A percentile compares a stretch with the other conserved stretches of the same genome.
phyloP scores from a whole-genome alignment of 2,888 invertebrate species.

The Netelia fuscicornis region DNA sequence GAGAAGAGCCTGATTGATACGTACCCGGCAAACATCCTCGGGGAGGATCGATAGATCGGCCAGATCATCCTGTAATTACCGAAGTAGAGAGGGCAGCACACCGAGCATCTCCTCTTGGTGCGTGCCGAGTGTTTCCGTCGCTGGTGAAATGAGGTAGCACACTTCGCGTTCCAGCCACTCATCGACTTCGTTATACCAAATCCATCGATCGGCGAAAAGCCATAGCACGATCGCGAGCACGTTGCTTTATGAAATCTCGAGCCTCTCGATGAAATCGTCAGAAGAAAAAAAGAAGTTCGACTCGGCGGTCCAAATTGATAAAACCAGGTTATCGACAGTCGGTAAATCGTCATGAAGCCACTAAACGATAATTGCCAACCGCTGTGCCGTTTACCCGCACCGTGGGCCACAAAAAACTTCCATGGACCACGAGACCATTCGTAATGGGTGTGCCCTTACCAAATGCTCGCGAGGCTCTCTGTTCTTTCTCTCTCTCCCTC shows the following conservation, averaged over 20 bases:
- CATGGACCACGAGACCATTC: conserved; percentile 61
- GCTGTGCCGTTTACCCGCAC: conserved; percentile 7
- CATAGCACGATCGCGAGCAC: conserved; percentile 28
- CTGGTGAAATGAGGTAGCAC: conserved; percentile 64
- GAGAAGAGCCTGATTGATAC: conserved; percentile 62
- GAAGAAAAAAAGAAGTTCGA: conserved; percentile 9
- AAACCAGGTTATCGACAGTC: neutral
- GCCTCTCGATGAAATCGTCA: neutral
- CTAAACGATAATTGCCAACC: conserved; percentile 43
- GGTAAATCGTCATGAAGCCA: neutral
- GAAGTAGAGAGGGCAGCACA: conserved; percentile 47
- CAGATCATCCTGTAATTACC: conserved; percentile 70
- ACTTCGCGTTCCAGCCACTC: conserved; percentile 71
- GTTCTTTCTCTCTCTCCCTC: conserved; percentile 62
- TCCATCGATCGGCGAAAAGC: conserved; percentile 64
- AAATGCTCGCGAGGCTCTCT: conserved; percentile 18
- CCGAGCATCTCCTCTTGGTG: conserved; percentile 43
- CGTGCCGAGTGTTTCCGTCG: conserved; percentile 60
- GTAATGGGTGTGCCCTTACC: conserved; percentile 69
- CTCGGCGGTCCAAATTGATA: conserved; percentile 10
- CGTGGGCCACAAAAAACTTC: neutral
- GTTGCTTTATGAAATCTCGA: conserved; percentile 26
- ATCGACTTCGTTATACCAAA: conserved; percentile 77
- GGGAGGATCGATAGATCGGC: conserved; percentile 68
- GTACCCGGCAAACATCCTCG: conserved; percentile 67